These are phyloP conservation scores for Castor canadensis DNA, from an alignment of 2,113 vertebrate species.

Conservation along the genomic window DNA sequence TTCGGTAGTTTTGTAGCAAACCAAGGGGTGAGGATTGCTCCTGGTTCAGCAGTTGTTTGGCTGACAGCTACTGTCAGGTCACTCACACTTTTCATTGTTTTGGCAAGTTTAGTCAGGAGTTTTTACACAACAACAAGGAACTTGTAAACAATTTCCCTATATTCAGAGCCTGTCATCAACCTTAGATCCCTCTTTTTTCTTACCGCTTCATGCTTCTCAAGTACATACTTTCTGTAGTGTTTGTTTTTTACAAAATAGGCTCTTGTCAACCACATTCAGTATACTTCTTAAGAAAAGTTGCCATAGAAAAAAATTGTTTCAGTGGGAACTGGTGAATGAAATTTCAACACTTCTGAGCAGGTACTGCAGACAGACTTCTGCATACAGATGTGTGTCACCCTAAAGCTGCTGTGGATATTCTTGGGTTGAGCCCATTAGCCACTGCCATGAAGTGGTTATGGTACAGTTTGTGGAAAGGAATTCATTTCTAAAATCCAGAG, in stretches of 20 bases:
- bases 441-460: no score
- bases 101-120: conserved; percentile 3
- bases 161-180: neutral
- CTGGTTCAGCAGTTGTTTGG: conserved; percentile 1
- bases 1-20: conserved; percentile 31
- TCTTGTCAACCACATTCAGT: neutral
- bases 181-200: neutral
- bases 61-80: conserved; percentile 35
- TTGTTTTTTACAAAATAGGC: neutral
- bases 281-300: neutral
- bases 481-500: neutral
- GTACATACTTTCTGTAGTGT: neutral
- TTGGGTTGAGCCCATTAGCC: neutral
- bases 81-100: neutral
- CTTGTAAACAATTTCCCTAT: neutral
- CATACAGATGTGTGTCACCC: neutral
- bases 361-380: neutral
- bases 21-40: neutral
- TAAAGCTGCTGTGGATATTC: rapidly evolving
- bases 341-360: neutral
- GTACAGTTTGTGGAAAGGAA: neutral
- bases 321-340: neutral
- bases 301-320: neutral
- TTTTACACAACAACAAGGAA: conserved; percentile 32
- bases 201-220: neutral